Conservation (phyloP, 2,797 vertebrate genomes). For the Chrysocyon brachyurus region DNA sequence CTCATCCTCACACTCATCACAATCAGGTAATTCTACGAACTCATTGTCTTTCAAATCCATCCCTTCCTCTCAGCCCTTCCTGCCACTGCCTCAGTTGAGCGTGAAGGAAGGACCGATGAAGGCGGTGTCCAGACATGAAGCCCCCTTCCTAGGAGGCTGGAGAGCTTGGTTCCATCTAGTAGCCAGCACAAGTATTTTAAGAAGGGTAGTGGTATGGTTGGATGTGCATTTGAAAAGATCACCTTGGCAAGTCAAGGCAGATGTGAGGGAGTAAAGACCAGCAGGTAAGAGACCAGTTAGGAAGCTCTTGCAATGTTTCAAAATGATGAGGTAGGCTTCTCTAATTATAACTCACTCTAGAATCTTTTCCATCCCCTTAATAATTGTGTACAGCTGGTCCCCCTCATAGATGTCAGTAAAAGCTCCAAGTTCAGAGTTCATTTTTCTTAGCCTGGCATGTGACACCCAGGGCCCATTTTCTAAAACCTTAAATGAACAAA, state of each 20-base stretch:
- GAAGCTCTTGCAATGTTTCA: slow-evolving; percentile 16
- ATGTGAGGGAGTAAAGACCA: slow-evolving; percentile 43
- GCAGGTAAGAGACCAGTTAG: not conserved
- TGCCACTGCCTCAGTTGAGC: not conserved
- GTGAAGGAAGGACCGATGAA: not conserved
- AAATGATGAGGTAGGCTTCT: slow-evolving; percentile 31
- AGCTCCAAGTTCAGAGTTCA: not conserved
- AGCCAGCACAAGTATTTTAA: slow-evolving; percentile 58
- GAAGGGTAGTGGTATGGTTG: not conserved
- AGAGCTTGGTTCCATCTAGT: not conserved
- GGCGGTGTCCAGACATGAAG: not conserved
- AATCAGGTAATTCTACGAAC: not conserved
- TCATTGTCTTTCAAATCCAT: not conserved
- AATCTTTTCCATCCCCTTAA: slow-evolving; percentile 15
- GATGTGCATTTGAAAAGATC: slow-evolving; percentile 47
- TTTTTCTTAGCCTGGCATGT: slow-evolving; percentile 52
- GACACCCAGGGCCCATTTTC: not conserved
- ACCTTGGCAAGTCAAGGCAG: slow-evolving; percentile 58
- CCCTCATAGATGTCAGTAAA: not conserved
- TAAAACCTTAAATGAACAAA: not conserved
- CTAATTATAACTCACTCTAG: slow-evolving; percentile 39
- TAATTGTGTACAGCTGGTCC: not conserved
- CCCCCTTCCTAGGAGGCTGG: not conserved
- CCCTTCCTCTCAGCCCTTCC: not conserved
- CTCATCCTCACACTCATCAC: not conserved